Conservation (phyloP, 2,888 invertebrate species). For the Smittia sp. region DNA sequence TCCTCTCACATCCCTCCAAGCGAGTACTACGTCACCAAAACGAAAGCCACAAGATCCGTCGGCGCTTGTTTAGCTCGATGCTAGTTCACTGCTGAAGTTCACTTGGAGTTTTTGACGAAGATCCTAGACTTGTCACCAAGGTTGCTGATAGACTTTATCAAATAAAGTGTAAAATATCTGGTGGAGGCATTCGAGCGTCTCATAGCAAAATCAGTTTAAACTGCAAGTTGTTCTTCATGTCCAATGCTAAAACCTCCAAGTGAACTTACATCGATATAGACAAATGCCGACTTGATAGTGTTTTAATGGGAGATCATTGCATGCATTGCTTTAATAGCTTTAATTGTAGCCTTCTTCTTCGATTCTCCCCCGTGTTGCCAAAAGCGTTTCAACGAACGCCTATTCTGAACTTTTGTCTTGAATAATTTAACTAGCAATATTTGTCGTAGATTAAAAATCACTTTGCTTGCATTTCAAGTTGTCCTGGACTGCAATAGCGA, state of each 20-base stretch:
- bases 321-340: slow-evolving; percentile 4
- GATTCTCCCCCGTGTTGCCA: slow-evolving; percentile 34
- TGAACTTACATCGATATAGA: no score
- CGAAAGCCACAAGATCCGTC: slow-evolving; percentile 17
- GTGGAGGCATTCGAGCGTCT: no score
- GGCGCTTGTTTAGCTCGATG: no score
- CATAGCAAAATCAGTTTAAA: no score
- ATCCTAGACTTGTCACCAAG: no score
- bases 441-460: slow-evolving; percentile 7
- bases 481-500: neutral
- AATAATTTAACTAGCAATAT: slow-evolving; percentile 1
- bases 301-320: neutral
- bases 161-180: no score
- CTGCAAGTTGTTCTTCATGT: no score
- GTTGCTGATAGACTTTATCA: no score
- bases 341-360: slow-evolving; percentile 16
- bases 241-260: no score
- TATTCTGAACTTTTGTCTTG: neutral
- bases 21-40: slow-evolving; percentile 41
- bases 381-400: slow-evolving; percentile 36
- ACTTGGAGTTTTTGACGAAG: no score
- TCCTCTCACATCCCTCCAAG: neutral
- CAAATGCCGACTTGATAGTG: neutral
- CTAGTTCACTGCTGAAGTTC: no score
- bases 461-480: neutral